Conservation (phyloP, 2,113 vertebrate species). For the Gallinago jamesoni region DNA sequence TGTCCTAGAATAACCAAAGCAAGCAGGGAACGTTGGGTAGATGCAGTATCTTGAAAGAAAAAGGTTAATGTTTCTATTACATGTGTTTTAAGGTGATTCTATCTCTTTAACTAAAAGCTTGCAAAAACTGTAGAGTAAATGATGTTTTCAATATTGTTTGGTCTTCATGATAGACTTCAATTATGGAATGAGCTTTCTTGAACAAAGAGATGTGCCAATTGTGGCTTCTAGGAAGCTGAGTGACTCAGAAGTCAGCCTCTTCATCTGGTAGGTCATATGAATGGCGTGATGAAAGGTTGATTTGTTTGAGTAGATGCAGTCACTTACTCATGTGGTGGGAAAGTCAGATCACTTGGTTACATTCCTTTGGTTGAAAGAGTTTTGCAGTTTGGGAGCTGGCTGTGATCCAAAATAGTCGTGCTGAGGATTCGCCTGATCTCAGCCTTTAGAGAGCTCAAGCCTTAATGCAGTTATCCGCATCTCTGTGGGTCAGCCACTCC, state of each 20-base stretch:
- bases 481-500: rapidly evolving
- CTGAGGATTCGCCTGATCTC: not conserved
- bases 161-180: not conserved
- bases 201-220: not conserved
- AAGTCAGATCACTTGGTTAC: not conserved
- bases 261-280: slow-evolving; percentile 8
- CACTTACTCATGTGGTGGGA: not conserved
- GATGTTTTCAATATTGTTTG: not conserved
- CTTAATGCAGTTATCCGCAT: not conserved
- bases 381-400: not conserved
- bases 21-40: not conserved
- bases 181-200: not conserved
- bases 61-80: not conserved
- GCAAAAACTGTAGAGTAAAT: not conserved
- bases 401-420: not conserved
- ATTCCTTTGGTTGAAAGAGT: not conserved
- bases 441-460: not conserved
- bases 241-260: slow-evolving; percentile 38
- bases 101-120: not conserved
- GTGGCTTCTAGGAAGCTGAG: slow-evolving; percentile 5
- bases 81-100: not conserved
- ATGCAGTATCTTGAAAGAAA: not conserved
- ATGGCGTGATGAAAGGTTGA: not conserved
- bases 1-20: not conserved
- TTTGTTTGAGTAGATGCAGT: not conserved